Evolutionary conservation across 2,888 invertebrate genomes (phyloP).

Genomic region (Aporophyla lueneburgensis): DNA sequence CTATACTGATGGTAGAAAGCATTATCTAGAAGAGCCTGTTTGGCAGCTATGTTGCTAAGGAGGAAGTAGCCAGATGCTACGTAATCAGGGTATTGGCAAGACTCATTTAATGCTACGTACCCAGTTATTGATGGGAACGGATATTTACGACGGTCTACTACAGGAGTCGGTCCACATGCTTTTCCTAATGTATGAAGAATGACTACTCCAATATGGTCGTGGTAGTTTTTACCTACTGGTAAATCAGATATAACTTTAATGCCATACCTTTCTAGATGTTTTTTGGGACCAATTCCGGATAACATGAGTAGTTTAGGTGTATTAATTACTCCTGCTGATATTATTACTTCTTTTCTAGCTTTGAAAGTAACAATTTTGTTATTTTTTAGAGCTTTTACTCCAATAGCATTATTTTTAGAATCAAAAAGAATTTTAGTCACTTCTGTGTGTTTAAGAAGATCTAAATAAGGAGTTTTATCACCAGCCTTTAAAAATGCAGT

Average conservation of each 20-base stretch:
- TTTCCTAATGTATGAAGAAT: conserved; percentile 27
- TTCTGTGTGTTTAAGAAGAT: conserved; percentile 70
- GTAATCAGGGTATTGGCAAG: conserved; percentile 75
- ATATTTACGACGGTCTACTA: conserved; percentile 11
- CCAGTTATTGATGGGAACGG: conserved; percentile 71
- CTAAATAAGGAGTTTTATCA: conserved; percentile 68
- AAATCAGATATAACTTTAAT: conserved; percentile 71
- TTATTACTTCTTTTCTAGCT: conserved; percentile 73
- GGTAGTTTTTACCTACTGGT: conserved; percentile 74
- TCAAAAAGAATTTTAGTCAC: conserved; percentile 73
- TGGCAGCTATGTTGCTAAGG: neutral
- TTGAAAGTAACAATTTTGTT: conserved; percentile 59
- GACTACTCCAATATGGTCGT: conserved; percentile 67
- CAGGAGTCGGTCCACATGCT: neutral
- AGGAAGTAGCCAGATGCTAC: conserved; percentile 52
- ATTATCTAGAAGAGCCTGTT: neutral
- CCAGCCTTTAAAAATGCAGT: conserved; percentile 67
- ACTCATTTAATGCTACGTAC: conserved; percentile 71
- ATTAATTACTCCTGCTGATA: conserved; percentile 75
- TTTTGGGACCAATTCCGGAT: conserved; percentile 75
- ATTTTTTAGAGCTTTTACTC: conserved; percentile 64
- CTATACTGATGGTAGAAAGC: conserved; percentile 29
- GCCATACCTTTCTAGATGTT: conserved; percentile 67
- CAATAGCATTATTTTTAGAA: conserved; percentile 70
- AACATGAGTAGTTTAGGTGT: conserved; percentile 75